Evolutionary conservation across 2,113 vertebrate species (phyloP).

Genomic region (Phrynosoma blainvillii): DNA sequence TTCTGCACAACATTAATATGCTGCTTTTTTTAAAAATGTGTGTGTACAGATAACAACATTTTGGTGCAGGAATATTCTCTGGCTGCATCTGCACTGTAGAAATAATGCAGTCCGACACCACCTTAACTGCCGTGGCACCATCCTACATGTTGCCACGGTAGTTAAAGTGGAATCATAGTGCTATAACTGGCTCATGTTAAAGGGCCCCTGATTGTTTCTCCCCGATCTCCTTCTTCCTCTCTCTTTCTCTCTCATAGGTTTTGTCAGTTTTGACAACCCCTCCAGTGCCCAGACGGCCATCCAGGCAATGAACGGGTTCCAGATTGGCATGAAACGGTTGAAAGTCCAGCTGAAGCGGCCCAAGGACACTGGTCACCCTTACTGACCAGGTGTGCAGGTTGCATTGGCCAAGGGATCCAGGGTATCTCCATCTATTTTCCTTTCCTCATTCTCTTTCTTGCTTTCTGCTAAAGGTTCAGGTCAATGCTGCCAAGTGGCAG

Average conservation of each 20-base stretch:
- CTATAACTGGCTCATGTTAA: no score
- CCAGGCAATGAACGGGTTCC: conserved; percentile 99
- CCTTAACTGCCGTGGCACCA: no score
- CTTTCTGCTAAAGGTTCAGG: neutral
- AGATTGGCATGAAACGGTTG: conserved; percentile 98
- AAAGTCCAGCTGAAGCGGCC: conserved; percentile 98
- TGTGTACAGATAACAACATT: no score
- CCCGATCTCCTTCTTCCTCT: neutral
- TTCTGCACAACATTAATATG: no score
- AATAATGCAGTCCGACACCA: no score
- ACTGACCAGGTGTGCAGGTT: conserved; percentile 81
- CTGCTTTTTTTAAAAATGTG: no score
- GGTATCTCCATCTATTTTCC: neutral
- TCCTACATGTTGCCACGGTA: no score
- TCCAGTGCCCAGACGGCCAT: conserved; percentile 96
- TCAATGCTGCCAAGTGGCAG: no score
- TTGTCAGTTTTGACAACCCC: conserved; percentile 99
- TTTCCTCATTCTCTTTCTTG: neutral
- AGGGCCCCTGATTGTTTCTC: neutral
- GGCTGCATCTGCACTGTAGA: no score
- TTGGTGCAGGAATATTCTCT: no score
- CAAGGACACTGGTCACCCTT: conserved; percentile 95
- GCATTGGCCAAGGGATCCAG: neutral
- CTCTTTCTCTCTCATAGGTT: conserved; percentile 78
- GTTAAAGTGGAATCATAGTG: no score